Evolutionary conservation across 2,113 vertebrate species (phyloP), one percentile per base, ranked within the genome.

Genomic region (Apeltes quadracus): DNA sequence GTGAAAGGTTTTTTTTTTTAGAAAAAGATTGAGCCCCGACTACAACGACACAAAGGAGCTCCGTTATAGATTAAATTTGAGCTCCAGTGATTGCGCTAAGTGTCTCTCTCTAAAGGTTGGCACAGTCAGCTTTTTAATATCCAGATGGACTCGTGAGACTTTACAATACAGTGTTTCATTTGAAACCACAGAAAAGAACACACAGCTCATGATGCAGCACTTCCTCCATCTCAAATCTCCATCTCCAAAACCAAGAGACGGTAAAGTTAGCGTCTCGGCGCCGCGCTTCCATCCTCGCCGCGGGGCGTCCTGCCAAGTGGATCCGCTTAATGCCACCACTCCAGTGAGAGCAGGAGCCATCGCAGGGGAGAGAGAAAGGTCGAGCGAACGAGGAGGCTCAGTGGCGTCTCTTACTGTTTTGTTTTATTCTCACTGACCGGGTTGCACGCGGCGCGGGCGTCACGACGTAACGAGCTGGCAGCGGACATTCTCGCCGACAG

Each of bases 271-370:
- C 56, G 61, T 46, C 72, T 39, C 61, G 55, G 14, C 48, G n/a
- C 51, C 68, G 46, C 34, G 41, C 70, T 55, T 50, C 65, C 50
- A 50, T 83, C 59, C 57, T 50, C 43, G 75, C 82, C 77, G 64
- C 12, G 46, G 82, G 85, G 69, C 25, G 14, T 43, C 23, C 83
- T 81, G 83, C 84, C 68, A 78, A 85, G 63, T 76, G 64, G 61
- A 65, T 63, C 71, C 78, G 61, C 81, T 74, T 80, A 87, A 82
- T 78, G 70, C 58, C 73, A 58, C 57, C 61, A 39, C 83, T 77
- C 72, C 48, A 61, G 46, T 25, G 20, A 16, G 59, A 78, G 68
- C 46, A 10, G 7, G 15, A 61, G 74, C 58, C 41, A n/a, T 4
- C 16, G 46, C 66, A 65, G 65, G 71, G 58, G 72, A 51, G 68